phyloP scores from a whole-genome alignment of 2,113 vertebrate species.

The Prionailurus viverrinus region DNA sequence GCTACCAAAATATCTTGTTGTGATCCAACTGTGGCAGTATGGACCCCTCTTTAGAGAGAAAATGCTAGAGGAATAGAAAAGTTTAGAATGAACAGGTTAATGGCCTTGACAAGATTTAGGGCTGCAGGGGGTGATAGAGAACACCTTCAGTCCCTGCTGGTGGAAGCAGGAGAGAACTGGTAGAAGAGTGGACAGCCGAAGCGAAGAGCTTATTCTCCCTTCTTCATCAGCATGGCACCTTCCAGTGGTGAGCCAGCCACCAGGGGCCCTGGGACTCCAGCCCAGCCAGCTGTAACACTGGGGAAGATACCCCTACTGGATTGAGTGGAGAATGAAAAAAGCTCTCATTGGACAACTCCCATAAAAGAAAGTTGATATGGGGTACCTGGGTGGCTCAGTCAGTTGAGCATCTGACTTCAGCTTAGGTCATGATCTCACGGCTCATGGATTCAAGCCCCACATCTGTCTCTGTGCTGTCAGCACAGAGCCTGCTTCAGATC shows the following conservation, averaged over 20 bases:
- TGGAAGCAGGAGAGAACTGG: neutral
- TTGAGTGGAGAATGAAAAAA: neutral
- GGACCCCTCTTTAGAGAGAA: neutral
- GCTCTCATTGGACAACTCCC: neutral
- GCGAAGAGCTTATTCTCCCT: neutral
- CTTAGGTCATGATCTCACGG: no score
- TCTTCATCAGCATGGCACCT: neutral
- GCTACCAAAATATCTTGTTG: neutral
- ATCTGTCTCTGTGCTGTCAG: no score
- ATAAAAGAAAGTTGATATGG: neutral
- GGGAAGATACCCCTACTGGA: neutral
- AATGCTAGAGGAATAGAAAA: neutral
- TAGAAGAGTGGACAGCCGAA: neutral
- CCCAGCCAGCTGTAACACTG: neutral
- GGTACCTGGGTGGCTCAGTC: no score
- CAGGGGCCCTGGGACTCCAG: neutral
- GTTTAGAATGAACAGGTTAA: neutral
- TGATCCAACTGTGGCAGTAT: neutral
- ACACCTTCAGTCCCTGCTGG: neutral
- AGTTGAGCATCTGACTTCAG: no score
- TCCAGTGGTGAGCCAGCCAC: neutral
- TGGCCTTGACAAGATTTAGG: neutral
- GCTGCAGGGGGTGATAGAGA: rapidly evolving
- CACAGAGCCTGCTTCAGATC: no score
- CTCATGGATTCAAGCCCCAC: no score